These are phyloP conservation scores for Eurystomus glaucurus DNA, from an alignment of 2,797 vertebrate species.

Conservation along the genomic window DNA sequence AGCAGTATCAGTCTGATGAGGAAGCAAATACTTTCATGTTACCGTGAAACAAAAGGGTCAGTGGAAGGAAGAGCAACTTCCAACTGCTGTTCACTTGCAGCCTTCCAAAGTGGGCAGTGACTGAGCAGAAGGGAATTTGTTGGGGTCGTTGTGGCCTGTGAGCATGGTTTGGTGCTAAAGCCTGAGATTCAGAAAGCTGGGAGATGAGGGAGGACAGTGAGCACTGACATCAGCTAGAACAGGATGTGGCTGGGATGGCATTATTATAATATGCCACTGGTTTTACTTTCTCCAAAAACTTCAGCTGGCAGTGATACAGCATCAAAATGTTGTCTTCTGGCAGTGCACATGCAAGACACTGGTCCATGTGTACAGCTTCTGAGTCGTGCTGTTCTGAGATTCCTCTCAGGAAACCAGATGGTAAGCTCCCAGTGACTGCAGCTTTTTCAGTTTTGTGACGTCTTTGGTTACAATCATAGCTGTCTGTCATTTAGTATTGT, in stretches of 20 bases:
- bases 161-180: constrained; percentile 82
- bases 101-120: neutral
- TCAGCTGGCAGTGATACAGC: accelerated
- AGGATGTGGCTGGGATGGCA: constrained; percentile 64
- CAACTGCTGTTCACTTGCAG: neutral
- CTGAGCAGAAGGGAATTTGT: constrained; percentile 61
- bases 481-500: neutral
- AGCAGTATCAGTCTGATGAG: neutral
- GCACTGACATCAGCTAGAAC: constrained; percentile 76
- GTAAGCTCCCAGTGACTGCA: neutral
- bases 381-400: neutral
- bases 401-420: neutral
- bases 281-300: neutral
- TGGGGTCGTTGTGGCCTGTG: constrained; percentile 82
- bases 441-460: neutral
- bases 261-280: constrained; percentile 38
- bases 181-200: constrained; percentile 72
- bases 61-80: neutral
- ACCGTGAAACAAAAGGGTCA: neutral
- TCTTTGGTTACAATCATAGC: neutral
- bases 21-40: neutral
- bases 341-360: accelerated
- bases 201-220: neutral
- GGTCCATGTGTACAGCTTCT: neutral
- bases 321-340: neutral